Evolutionary conservation across 2,888 invertebrate species (phyloP), one percentile per base, ranked within the genome.

Genomic region (Latheticus oryzae): DNA sequence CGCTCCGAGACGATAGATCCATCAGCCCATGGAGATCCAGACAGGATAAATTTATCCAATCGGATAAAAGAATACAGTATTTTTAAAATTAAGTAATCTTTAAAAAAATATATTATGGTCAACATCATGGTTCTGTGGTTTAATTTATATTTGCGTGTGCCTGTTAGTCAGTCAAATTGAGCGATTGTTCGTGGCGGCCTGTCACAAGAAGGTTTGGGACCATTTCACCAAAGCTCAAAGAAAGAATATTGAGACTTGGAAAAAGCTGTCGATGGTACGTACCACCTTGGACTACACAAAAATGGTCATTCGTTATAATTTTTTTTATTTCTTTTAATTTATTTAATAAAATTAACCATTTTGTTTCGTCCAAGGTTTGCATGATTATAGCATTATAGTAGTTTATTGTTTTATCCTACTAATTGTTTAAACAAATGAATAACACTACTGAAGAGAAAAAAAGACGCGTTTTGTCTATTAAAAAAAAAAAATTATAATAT

Each of bases 151-250:
- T 76, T 77, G 76, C 75, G 77, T 78, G 78, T 78, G 76, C 76
- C 74, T 77, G 81, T 82, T 91, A 97, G 97, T 97, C 90, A 92
- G 93, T 89, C 95, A 96, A 90, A 95, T 97, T 87, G 96, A 95
- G 90, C 91, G 93, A 87, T 94, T 97, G 84, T 96, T 97, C 87
- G 85, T 86, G 81, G 91, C 94, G 76, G 94, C 96, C 79, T 91
- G 90, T 82, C 95, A 95, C 85, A 96, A 97, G 88, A 95, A 95
- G 83, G 95, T 94, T 82, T 97, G 97, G 97, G 97, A 97, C 89
- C 97, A 97, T 89, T 97, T 97, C 89, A 95, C 95, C 83, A 97
- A 97, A 87, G 93, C 96, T 73, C 97, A 97, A 83, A 87, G 97
- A 85, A 97, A 97, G 89, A 96, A 96, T 86, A 93, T 97, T 82